phyloP scores from a whole-genome alignment of 2,797 vertebrate species.

The Platyrinchus mystaceus region DNA sequence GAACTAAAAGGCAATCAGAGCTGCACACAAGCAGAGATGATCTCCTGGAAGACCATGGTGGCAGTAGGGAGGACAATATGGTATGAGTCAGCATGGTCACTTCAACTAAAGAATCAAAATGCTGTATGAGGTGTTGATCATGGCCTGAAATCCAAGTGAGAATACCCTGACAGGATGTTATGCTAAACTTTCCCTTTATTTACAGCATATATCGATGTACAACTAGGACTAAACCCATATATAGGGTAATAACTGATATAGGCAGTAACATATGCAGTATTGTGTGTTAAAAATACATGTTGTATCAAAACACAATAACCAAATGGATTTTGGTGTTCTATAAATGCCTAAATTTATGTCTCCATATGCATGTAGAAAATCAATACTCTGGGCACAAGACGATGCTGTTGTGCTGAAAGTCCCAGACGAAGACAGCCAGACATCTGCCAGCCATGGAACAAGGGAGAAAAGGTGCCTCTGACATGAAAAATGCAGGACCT shows the following conservation, averaged over 20 bases:
- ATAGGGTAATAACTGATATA: background rate
- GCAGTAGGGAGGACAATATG: background rate
- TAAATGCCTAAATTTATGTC: background rate
- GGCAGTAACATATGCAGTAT: background rate
- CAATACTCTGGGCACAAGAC: rapidly evolving
- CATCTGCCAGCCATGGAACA: background rate
- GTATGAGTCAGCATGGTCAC: background rate
- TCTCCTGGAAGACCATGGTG: background rate
- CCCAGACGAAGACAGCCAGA: background rate
- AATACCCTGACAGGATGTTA: background rate
- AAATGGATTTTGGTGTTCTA: background rate
- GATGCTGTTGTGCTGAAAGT: rapidly evolving
- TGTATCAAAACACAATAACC: background rate
- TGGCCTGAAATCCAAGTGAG: background rate
- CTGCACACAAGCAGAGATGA: background rate
- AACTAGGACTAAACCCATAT: background rate
- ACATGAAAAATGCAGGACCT: background rate
- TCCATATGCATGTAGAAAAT: background rate
- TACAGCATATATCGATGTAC: background rate
- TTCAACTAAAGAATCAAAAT: background rate
- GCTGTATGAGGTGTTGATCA: background rate
- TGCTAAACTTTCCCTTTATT: background rate
- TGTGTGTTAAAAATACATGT: rapidly evolving
- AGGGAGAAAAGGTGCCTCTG: background rate
- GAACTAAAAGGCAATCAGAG: background rate